Percentiles rank a stretch among this genome's conserved stretches.
These are phyloP conservation scores for Autographa pulchrina DNA, from an alignment of 2,888 invertebrate species.

Conservation along the genomic window DNA sequence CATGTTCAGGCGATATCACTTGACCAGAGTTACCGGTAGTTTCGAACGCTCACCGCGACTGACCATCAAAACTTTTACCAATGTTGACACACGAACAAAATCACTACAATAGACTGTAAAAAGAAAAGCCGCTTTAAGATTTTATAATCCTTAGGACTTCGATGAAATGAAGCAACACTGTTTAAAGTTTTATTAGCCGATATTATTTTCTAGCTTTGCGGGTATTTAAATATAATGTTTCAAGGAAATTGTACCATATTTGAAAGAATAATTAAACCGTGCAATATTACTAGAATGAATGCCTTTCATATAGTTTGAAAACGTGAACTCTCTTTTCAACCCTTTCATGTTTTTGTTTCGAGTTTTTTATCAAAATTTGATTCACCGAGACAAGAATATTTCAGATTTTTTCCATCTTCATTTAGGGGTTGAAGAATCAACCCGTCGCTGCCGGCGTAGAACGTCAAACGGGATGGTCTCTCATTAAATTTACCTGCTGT, in stretches of 20 bases:
- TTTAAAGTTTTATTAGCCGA: not conserved
- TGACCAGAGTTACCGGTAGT: not conserved
- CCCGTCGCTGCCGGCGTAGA: not conserved
- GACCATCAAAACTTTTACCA: constrained; percentile 9
- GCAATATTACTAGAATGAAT: too few species aligned
- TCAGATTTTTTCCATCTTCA: too few species aligned
- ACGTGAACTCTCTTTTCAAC: too few species aligned
- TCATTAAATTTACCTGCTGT: constrained; percentile 3
- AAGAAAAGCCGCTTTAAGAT: not conserved
- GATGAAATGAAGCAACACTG: not conserved
- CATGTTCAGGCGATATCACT: not conserved
- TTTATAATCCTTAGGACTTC: not conserved
- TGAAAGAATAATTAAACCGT: too few species aligned
- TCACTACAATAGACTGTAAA: too few species aligned
- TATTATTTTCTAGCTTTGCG: not conserved
- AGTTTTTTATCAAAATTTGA: too few species aligned
- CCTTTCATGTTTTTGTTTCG: too few species aligned
- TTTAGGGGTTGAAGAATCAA: not conserved
- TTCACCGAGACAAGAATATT: too few species aligned
- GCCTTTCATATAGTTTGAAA: too few species aligned
- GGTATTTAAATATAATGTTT: not conserved
- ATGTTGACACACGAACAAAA: constrained; percentile 12
- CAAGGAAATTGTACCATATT: too few species aligned
- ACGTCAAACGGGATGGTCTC: not conserved
- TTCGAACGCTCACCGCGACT: constrained; percentile 8